Evolutionary conservation across 1,140 invertebrate species (phyloP).

Genomic region (Drosophila oshimai): DNA sequence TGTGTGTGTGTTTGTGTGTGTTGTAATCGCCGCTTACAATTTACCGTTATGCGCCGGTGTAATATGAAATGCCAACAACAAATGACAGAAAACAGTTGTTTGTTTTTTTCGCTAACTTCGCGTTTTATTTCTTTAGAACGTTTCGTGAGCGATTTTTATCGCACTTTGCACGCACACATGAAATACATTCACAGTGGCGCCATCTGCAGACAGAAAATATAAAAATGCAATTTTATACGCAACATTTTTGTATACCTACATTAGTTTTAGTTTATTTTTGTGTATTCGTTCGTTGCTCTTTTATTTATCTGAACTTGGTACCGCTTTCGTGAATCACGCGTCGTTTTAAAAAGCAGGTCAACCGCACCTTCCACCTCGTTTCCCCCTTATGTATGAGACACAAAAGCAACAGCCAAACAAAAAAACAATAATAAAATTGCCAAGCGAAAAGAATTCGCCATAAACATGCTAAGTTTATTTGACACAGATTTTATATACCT

Average conservation of each 20-base stretch:
- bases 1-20: slow-evolving; percentile 14
- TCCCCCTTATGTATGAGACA: slow-evolving; percentile 29
- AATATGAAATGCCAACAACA: slow-evolving; percentile 46
- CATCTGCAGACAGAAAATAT: not conserved
- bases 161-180: slow-evolving; percentile 38
- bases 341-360: slow-evolving; percentile 55
- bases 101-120: not conserved
- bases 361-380: slow-evolving; percentile 3
- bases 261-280: slow-evolving; percentile 6
- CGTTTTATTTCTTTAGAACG: slow-evolving; percentile 30
- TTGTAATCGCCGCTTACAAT: slow-evolving; percentile 62
- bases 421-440: slow-evolving; percentile 25
- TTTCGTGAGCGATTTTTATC: slow-evolving; percentile 43
- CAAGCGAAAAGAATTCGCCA: slow-evolving; percentile 42
- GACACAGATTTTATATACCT: slow-evolving; percentile 58
- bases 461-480: slow-evolving; percentile 77
- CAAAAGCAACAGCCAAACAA: slow-evolving; percentile 31
- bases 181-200: not conserved
- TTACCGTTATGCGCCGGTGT: slow-evolving; percentile 63
- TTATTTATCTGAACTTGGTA: slow-evolving; percentile 64
- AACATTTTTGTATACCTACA: slow-evolving; percentile 19
- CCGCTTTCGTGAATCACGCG: slow-evolving; percentile 71
- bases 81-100: slow-evolving; percentile 24
- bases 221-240: slow-evolving; percentile 52
- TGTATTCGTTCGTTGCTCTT: slow-evolving; percentile 24